Conservation (phyloP, 2,888 invertebrate genomes). For the Perizoma affinitatum region DNA sequence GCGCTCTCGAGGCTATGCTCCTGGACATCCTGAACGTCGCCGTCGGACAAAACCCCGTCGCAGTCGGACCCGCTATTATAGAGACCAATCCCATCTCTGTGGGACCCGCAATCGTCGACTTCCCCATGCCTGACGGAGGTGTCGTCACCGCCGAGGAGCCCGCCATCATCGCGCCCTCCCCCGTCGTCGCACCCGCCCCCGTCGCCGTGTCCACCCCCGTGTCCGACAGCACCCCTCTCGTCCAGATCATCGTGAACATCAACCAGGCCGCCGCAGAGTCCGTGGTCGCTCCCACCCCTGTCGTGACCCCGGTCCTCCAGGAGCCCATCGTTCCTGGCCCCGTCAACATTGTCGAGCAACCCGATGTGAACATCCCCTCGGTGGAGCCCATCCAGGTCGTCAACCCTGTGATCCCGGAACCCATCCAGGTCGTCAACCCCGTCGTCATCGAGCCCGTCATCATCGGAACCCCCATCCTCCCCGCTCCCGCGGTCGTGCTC, state of each 20-base stretch:
- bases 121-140: conserved; percentile 41
- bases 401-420: conserved; percentile 17
- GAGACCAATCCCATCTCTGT: conserved; percentile 33
- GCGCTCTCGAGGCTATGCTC: conserved; percentile 39
- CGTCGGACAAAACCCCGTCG: conserved; percentile 12
- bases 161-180: conserved; percentile 40
- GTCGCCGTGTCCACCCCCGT: conserved; percentile 18
- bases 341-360: conserved; percentile 25
- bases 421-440: conserved; percentile 37
- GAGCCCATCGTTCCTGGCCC: conserved; percentile 19
- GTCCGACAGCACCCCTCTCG: conserved; percentile 39
- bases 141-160: conserved; percentile 28
- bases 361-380: conserved; percentile 15
- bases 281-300: conserved; percentile 20
- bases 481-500: conserved; percentile 29
- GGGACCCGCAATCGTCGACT: conserved; percentile 29
- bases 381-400: conserved; percentile 30
- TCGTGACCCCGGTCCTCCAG: conserved; percentile 13
- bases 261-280: conserved; percentile 29
- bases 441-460: conserved; percentile 35
- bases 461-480: conserved; percentile 25
- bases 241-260: conserved; percentile 50
- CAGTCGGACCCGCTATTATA: conserved; percentile 31
- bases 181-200: conserved; percentile 7
- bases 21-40: conserved; percentile 29